phyloP scores from a whole-genome alignment of 2,113 vertebrate genomes.

The Sebastes schlegelii region DNA sequence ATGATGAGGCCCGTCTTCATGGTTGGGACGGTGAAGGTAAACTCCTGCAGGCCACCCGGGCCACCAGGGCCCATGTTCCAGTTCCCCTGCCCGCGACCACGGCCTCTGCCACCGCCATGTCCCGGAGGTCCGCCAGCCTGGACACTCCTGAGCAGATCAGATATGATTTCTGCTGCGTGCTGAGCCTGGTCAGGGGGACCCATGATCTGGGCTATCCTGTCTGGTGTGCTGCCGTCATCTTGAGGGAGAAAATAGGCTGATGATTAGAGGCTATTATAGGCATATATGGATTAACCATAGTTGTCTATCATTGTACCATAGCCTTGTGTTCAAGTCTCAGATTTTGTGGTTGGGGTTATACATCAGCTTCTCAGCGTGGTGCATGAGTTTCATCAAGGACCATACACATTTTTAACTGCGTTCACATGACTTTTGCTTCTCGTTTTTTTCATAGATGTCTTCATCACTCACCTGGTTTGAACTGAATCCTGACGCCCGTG shows the following conservation, averaged over 20 bases:
- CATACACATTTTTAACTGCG: background rate
- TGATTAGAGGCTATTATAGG: accelerated
- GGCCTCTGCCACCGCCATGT: constrained; percentile 94
- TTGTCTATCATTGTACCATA: background rate
- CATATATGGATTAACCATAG: background rate
- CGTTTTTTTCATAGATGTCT: background rate
- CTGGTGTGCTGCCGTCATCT: constrained; percentile 98
- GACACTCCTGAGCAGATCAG: constrained; percentile 96
- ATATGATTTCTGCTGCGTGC: constrained; percentile 96
- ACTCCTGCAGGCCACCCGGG: constrained; percentile 97
- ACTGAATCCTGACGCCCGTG: constrained; percentile 97
- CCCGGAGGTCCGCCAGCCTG: constrained; percentile 97
- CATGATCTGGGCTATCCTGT: constrained; percentile 98
- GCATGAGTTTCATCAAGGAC: constrained; percentile 78
- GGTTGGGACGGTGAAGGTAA: constrained; percentile 97
- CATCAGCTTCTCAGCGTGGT: constrained; percentile 80
- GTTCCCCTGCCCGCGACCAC: constrained; percentile 96
- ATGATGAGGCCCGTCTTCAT: constrained; percentile 99
- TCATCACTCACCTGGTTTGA: constrained; percentile 91
- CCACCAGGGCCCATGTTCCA: constrained; percentile 95
- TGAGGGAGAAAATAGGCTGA: background rate
- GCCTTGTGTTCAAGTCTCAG: constrained; percentile 72
- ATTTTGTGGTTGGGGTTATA: constrained; percentile 58
- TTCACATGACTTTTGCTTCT: background rate
- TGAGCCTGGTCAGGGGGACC: constrained; percentile 97